Evolutionary conservation across 2,888 invertebrate genomes (phyloP).

Genomic region (Ophion obscuratus): DNA sequence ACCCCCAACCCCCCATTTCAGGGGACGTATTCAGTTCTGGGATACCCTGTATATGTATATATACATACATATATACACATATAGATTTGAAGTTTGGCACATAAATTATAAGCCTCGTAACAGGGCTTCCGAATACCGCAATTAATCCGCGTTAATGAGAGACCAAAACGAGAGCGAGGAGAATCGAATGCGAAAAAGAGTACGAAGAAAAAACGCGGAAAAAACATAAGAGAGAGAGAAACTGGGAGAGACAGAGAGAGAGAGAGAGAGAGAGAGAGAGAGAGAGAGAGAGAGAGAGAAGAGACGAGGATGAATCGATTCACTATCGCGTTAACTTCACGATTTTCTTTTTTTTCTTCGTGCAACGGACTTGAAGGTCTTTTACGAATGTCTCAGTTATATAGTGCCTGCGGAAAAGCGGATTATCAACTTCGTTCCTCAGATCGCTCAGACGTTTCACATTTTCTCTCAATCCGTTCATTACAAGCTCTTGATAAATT

Average conservation of each 20-base stretch:
- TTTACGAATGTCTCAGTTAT: neutral
- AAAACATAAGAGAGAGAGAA: neutral
- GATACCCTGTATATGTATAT: no score
- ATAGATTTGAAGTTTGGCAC: conserved; percentile 54
- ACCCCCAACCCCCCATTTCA: no score
- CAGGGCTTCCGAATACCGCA: conserved; percentile 47
- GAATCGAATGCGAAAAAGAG: neutral
- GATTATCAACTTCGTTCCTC: conserved; percentile 17
- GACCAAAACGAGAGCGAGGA: conserved; percentile 20
- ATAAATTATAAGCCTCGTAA: conserved; percentile 23
- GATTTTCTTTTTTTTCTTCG: neutral
- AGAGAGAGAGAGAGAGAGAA: conserved; percentile 3
- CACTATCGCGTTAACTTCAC: conserved; percentile 19
- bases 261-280: neutral
- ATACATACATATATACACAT: conserved; percentile 19
- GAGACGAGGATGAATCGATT: conserved; percentile 27
- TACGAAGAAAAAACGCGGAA: conserved; percentile 14
- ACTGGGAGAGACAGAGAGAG: neutral
- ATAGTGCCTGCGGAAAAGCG: conserved; percentile 3
- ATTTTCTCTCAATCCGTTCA: conserved; percentile 27
- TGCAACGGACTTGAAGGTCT: neutral
- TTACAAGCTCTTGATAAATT: conserved; percentile 43
- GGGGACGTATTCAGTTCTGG: no score
- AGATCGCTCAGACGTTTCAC: conserved; percentile 22
- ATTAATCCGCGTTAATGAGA: conserved; percentile 63